Conservation (phyloP, 2,113 vertebrate genomes). For the Oncorhynchus mykiss region DNA sequence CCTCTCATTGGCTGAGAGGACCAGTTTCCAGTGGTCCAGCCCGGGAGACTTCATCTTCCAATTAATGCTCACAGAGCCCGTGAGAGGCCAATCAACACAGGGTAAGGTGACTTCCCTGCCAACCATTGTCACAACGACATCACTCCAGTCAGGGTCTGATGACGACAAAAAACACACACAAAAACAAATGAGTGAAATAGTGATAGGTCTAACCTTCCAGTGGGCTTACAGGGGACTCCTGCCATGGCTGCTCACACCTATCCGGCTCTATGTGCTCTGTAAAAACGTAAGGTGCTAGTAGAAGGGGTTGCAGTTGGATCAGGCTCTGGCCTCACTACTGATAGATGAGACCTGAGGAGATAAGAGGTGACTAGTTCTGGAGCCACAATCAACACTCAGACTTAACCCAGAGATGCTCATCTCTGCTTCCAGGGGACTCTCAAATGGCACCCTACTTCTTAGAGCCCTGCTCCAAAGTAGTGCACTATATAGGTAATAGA, state of each 20-base stretch:
- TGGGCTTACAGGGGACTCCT: too few species aligned
- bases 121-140: conserved; percentile 59
- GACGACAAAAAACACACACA: not conserved
- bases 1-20: conserved; percentile 55
- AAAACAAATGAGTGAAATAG: not conserved
- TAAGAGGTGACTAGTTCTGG: not conserved
- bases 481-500: too few species aligned
- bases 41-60: conserved; percentile 57
- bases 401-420: too few species aligned
- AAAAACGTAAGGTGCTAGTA: too few species aligned
- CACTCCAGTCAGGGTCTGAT: conserved; percentile 51
- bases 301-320: too few species aligned
- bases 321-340: too few species aligned
- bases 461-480: too few species aligned
- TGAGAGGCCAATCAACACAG: conserved; percentile 46
- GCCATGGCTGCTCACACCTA: too few species aligned
- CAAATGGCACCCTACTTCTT: too few species aligned
- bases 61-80: conserved; percentile 39
- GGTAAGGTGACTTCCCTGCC: conserved; percentile 45
- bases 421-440: too few species aligned
- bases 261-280: too few species aligned
- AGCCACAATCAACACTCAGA: not conserved
- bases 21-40: conserved; percentile 46
- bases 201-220: too few species aligned
- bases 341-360: not conserved